These are phyloP conservation scores for Metopia argyrocephala DNA, from an alignment of 2,888 invertebrate species.

Conservation along the genomic window DNA sequence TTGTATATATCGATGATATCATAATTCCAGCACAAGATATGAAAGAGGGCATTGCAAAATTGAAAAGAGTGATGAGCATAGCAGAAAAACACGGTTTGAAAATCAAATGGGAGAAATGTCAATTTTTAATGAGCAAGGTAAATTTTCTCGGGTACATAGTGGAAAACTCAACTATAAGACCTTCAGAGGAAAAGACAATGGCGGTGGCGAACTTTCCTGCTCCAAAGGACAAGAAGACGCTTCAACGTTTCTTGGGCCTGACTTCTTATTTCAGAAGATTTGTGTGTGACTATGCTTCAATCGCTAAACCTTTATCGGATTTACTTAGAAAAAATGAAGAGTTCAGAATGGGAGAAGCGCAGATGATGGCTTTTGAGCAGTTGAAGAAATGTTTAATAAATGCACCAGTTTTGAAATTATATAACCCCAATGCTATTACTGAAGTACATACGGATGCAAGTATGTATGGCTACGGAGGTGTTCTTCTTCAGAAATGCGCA, in stretches of 20 bases:
- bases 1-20: constrained; percentile 66
- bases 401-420: constrained; percentile 18
- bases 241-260: constrained; percentile 33
- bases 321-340: constrained; percentile 57
- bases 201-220: constrained; percentile 44
- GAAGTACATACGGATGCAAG: constrained; percentile 38
- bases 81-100: constrained; percentile 47
- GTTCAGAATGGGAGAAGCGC: constrained; percentile 64
- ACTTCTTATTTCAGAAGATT: constrained; percentile 60
- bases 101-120: constrained; percentile 64
- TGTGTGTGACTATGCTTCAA: constrained; percentile 32
- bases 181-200: constrained; percentile 38
- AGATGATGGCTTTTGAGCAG: constrained; percentile 54
- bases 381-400: constrained; percentile 6
- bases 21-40: constrained; percentile 53
- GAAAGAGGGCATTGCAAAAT: not conserved
- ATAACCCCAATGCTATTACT: not conserved
- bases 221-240: constrained; percentile 16
- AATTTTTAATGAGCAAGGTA: constrained; percentile 52
- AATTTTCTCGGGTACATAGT: constrained; percentile 58
- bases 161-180: constrained; percentile 45
- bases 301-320: constrained; percentile 50
- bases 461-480: constrained; percentile 15
- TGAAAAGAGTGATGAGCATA: constrained; percentile 28
- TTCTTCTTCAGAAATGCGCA: not conserved